Percentiles rank a stretch among this genome's conserved stretches.
Conservation (phyloP, 2,888 invertebrate genomes). For the Leucophenga montana region DNA sequence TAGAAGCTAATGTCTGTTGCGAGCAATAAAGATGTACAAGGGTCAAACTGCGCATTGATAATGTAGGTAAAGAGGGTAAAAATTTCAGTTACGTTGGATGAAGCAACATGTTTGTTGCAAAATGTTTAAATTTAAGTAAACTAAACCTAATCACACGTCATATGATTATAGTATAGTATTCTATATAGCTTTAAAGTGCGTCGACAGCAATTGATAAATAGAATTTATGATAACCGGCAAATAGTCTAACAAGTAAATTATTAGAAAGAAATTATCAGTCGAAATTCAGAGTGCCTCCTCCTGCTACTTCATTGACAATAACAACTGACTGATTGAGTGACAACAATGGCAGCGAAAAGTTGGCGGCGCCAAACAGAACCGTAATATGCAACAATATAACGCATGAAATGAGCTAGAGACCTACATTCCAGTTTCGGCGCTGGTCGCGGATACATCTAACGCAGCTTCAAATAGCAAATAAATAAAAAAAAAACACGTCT, state of each 20-base stretch:
- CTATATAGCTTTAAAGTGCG: too few relatives aligned
- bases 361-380: not conserved
- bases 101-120: too few relatives aligned
- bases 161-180: too few relatives aligned
- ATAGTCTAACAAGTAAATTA: not conserved
- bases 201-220: too few relatives aligned
- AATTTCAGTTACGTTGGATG: too few relatives aligned
- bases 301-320: not conserved
- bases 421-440: not conserved
- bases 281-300: not conserved
- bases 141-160: too few relatives aligned
- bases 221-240: too few relatives aligned
- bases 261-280: slow-evolving; percentile 3
- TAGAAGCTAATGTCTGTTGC: too few relatives aligned
- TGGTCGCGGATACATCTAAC: not conserved
- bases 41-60: too few relatives aligned
- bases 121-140: too few relatives aligned
- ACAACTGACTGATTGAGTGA: not conserved
- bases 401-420: not conserved
- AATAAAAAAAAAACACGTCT: slow-evolving; percentile 31
- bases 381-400: not conserved
- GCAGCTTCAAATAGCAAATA: slow-evolving; percentile 11
- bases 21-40: too few relatives aligned
- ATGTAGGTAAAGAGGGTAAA: too few relatives aligned
- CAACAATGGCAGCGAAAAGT: not conserved